phyloP scores from a whole-genome alignment of 1,140 invertebrate species.

The Nasonia giraulti region DNA sequence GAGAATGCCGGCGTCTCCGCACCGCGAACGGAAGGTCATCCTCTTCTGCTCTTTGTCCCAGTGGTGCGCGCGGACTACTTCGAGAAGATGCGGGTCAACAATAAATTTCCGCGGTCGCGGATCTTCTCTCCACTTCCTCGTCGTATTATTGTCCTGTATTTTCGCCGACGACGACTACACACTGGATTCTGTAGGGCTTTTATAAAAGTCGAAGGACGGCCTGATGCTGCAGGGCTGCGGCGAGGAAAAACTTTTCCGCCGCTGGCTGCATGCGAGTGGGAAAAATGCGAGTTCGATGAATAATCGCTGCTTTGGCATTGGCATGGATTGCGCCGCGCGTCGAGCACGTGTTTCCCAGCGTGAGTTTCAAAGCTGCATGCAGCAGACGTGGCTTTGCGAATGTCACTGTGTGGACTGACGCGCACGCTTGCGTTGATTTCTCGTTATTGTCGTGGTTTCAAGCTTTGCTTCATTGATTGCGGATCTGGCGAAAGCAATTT shows the following conservation, averaged over 20 bases:
- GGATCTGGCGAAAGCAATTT: too few relatives aligned
- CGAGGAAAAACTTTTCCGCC: constrained; percentile 10
- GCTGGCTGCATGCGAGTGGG: neutral
- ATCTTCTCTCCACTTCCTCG: neutral
- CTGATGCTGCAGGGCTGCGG: neutral
- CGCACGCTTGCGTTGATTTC: too few relatives aligned
- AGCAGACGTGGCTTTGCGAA: too few relatives aligned
- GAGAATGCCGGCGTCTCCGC: too few relatives aligned
- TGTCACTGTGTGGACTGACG: too few relatives aligned
- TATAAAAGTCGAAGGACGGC: too few relatives aligned
- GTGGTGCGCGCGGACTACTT: neutral
- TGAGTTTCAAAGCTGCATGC: too few relatives aligned
- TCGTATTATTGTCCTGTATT: neutral
- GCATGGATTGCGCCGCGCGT: neutral
- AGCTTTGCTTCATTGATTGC: too few relatives aligned
- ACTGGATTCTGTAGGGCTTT: neutral
- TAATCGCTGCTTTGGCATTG: constrained; percentile 46
- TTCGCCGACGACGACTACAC: neutral
- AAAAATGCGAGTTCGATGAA: constrained; percentile 37
- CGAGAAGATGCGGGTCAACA: neutral
- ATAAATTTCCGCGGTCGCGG: neutral
- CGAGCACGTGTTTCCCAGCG: neutral
- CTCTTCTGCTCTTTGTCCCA: neutral
- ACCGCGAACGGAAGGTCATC: neutral
- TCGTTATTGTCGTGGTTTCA: too few relatives aligned